These are phyloP conservation scores for Agelas oroides DNA, from an alignment of 37 sponge, comb jelly and placozoan genomes.

Conservation along the genomic window DNA sequence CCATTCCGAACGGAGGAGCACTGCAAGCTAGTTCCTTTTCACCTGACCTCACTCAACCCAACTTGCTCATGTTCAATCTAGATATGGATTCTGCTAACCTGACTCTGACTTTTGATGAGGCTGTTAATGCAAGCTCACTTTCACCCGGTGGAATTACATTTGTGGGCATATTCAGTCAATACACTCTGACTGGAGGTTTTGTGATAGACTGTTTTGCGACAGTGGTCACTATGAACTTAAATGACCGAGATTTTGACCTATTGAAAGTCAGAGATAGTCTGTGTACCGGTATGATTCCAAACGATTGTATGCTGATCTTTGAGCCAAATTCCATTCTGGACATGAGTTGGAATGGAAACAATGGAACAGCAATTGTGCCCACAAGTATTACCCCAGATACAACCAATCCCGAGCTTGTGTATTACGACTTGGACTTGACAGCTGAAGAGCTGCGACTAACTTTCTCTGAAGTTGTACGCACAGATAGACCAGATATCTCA, in stretches of 20 bases:
- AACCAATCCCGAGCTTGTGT: constrained; percentile 75
- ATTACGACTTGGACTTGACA: constrained; percentile 82
- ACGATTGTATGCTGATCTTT: constrained; percentile 64
- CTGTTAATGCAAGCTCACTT: constrained; percentile 81
- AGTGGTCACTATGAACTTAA: constrained; percentile 67
- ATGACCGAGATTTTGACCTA: constrained; percentile 80
- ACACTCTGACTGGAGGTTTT: constrained; percentile 80
- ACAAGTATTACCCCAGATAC: constrained; percentile 53
- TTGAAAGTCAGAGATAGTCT: constrained; percentile 53
- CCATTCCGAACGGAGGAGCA: constrained; percentile 65
- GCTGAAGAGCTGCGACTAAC: constrained; percentile 78
- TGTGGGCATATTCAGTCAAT: background rate
- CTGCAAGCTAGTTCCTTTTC: constrained; percentile 34
- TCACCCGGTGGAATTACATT: constrained; percentile 44
- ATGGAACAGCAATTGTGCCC: constrained; percentile 1
- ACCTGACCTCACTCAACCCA: constrained; percentile 69
- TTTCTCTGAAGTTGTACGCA: constrained; percentile 78
- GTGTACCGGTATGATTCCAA: constrained; percentile 24
- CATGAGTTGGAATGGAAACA: constrained; percentile 66
- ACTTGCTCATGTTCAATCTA: constrained; percentile 55
- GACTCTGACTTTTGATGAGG: constrained; percentile 84
- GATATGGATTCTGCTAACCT: constrained; percentile 85
- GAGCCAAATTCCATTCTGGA: constrained; percentile 58
- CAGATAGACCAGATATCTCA: background rate
- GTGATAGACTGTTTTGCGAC: constrained; percentile 71